These are phyloP conservation scores for Hydropotes inermis DNA, from an alignment of 2,113 vertebrate species.

Conservation along the genomic window DNA sequence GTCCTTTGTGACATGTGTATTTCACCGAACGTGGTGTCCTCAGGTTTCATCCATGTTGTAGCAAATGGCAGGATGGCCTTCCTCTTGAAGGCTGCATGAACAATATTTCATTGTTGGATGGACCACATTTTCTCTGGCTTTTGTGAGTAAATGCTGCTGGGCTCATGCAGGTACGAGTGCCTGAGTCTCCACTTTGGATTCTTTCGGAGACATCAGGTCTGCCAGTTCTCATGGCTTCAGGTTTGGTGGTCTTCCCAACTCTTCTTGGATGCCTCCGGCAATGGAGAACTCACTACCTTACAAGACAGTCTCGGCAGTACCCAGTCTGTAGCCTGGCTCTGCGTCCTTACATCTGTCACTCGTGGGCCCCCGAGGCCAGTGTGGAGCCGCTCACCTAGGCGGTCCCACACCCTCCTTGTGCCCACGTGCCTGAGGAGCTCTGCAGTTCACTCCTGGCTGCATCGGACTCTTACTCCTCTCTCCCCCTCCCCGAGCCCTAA, in stretches of 20 bases:
- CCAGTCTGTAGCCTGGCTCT: not conserved
- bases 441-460: not conserved
- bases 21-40: accelerated
- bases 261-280: not conserved
- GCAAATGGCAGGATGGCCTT: not conserved
- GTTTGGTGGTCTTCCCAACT: not conserved
- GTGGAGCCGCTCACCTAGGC: not conserved
- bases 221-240: not conserved
- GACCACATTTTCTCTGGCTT: accelerated
- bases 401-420: not conserved
- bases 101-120: accelerated
- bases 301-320: accelerated
- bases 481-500: accelerated
- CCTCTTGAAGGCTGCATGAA: not conserved
- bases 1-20: not conserved
- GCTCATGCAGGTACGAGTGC: not conserved
- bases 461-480: not conserved
- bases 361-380: accelerated
- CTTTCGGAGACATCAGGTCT: not conserved
- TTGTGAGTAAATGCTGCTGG: not conserved
- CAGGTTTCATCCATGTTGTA: accelerated
- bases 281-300: not conserved
- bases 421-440: accelerated
- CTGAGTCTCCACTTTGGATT: not conserved
- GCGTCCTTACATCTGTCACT: not conserved